These are phyloP conservation scores for Petromus typicus DNA, from an alignment of 2,113 vertebrate species.

Conservation along the genomic window DNA sequence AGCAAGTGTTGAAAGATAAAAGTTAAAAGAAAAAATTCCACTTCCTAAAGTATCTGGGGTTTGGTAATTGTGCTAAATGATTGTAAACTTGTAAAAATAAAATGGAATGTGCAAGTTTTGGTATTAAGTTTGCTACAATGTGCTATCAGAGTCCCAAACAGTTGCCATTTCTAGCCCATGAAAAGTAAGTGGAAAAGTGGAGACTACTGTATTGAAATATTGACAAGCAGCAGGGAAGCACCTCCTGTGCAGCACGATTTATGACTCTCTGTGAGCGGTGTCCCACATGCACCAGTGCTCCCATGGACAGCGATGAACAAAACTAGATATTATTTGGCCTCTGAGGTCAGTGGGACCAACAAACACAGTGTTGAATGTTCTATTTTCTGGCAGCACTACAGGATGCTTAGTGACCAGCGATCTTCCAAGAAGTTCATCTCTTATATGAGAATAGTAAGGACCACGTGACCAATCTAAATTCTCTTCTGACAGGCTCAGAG, in stretches of 20 bases:
- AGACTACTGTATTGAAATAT: not conserved
- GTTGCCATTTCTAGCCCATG: not conserved
- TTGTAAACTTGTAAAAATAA: not conserved
- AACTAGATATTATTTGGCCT: not conserved
- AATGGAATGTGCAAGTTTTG: not conserved
- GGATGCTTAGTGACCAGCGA: not conserved
- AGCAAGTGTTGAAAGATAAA: not conserved
- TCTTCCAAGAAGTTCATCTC: not conserved
- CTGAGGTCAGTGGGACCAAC: not conserved
- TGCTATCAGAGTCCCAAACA: not conserved
- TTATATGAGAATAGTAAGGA: not conserved
- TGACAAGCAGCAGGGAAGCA: not conserved
- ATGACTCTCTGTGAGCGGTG: not conserved
- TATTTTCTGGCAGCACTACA: not conserved
- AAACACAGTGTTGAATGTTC: not conserved
- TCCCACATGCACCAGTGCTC: not conserved
- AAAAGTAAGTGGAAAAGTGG: not conserved
- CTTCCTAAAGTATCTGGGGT: not conserved
- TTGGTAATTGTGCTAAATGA: not conserved
- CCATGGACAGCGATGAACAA: not conserved
- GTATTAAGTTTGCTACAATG: not conserved
- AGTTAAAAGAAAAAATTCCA: not conserved
- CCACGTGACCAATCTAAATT: not conserved
- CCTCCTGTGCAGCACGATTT: not conserved
- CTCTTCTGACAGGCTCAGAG: not conserved